Percentiles rank a stretch among this genome's conserved stretches.
Conservation (phyloP, 1,140 invertebrate genomes). For the Eumaeus atala region DNA sequence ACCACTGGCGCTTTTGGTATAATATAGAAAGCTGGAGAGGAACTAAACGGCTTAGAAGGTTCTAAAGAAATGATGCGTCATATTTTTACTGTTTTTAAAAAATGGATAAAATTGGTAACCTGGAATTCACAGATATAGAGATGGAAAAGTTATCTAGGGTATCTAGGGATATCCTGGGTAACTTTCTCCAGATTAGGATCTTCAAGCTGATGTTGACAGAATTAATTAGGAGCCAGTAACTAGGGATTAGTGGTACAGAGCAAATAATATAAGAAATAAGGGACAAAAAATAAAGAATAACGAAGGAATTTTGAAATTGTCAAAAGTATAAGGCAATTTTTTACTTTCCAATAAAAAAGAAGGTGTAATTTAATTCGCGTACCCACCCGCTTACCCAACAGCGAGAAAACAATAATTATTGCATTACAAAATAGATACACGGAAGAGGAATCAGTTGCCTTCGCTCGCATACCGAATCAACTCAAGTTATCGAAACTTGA, state of each 20-base stretch:
- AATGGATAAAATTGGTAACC: no score
- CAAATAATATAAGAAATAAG: constrained; percentile 5
- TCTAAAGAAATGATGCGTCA: no score
- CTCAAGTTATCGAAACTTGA: constrained; percentile 14
- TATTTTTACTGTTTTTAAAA: no score
- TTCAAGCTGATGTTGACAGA: constrained; percentile 1
- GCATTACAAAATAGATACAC: constrained; percentile 23
- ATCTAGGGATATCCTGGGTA: no score
- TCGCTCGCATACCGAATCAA: constrained; percentile 15
- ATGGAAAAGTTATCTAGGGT: not conserved
- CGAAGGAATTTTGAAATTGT: constrained; percentile 1
- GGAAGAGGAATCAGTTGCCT: constrained; percentile 25
- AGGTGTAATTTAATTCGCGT: constrained; percentile 24
- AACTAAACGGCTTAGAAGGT: constrained; percentile 7
- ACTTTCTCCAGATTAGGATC: no score
- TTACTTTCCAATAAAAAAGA: constrained; percentile 16
- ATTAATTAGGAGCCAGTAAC: not conserved
- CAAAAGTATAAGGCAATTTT: constrained; percentile 14
- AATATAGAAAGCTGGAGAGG: constrained; percentile 18
- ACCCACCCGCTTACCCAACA: constrained; percentile 18
- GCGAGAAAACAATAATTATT: constrained; percentile 22
- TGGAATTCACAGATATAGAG: no score
- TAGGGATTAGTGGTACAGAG: constrained; percentile 4
- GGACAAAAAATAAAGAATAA: not conserved
- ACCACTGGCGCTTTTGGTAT: constrained; percentile 15